Evolutionary conservation across 2,797 vertebrate genomes (phyloP), one percentile per base, ranked within the genome.

Genomic region (Nasua narica): DNA sequence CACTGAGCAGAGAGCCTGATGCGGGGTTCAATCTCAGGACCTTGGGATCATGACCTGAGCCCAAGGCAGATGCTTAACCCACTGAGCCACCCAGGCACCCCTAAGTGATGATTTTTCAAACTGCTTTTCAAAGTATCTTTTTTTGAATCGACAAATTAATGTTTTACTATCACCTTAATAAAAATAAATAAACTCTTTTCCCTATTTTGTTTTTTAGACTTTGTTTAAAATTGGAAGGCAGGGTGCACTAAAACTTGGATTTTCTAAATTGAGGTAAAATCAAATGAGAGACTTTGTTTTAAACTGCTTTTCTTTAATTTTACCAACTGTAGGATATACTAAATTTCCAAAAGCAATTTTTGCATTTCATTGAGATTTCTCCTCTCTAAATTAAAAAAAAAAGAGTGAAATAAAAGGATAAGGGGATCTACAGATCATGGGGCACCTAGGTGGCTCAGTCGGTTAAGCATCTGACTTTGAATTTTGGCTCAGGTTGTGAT

Each of bases 241-340:
- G 4, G 11, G 10, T 54, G 5, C 7, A 35, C 3, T 48, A 91
- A 70, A 95, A 77, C 91, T 93, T 54, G 54, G 5, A 46, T 94
- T 93, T 91, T 79, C 37, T 72, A 94, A 84, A 56, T 10, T 81
- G 19, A 77, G 43, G 13, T 94, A 85, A 93, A 96, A 88, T 52
- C 27, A 95, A 91, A 87, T 43, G 65, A 65, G 37, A 35, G 16
- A 35, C 76, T 70, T 92, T 84, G 14, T 96, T 84, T 78, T 43
- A 89, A 93, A 83, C 5, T 43, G 52, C 23, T 54, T 91, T 92
- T 93, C 60, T 93, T 32, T 67, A 72, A 81, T 92, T 94, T 70
- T 83, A 0, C 70, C 77, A 77, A 46, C 32, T 81, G 50, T 23
- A 16, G 27, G 7, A 29, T 29, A 40, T 10, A 16, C 27, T 69